Conservation (phyloP, 1,140 invertebrate genomes). For the Formica selysi region DNA sequence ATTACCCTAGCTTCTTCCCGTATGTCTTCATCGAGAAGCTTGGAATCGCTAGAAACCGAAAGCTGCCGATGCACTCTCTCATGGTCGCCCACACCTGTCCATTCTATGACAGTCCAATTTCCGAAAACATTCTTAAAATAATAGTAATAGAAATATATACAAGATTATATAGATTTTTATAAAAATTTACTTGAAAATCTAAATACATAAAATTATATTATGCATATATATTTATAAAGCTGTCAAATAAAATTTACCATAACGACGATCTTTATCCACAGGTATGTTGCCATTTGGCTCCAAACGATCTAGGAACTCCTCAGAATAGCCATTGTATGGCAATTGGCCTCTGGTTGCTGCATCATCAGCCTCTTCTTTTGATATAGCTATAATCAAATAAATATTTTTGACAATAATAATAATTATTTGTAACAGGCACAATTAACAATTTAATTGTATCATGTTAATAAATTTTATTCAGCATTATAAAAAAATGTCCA, state of each 20-base stretch:
- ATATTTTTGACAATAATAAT: constrained; percentile 22
- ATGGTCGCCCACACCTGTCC: constrained; percentile 92
- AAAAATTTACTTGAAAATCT: background rate
- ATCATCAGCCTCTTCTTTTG: constrained; percentile 92
- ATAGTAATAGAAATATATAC: constrained; percentile 65
- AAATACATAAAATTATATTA: constrained; percentile 20
- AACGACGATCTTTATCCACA: constrained; percentile 87
- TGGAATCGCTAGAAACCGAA: constrained; percentile 96
- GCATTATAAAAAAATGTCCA: background rate
- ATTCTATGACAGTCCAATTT: constrained; percentile 88
- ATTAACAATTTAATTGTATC: background rate
- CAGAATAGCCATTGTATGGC: constrained; percentile 95
- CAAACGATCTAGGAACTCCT: constrained; percentile 95
- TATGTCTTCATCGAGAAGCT: constrained; percentile 94
- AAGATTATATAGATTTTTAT: constrained; percentile 39
- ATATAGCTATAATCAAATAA: constrained; percentile 88
- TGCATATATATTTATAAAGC: background rate
- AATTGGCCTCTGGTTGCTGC: constrained; percentile 89
- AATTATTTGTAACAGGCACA: background rate
- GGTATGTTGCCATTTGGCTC: constrained; percentile 95
- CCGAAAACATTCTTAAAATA: constrained; percentile 72
- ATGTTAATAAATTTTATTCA: constrained; percentile 37
- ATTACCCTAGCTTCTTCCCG: constrained; percentile 94
- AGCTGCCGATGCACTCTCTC: constrained; percentile 94
- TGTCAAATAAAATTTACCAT: constrained; percentile 76